Evolutionary conservation across 2,888 invertebrate genomes (phyloP).

Genomic region (Lasiommata megera): DNA sequence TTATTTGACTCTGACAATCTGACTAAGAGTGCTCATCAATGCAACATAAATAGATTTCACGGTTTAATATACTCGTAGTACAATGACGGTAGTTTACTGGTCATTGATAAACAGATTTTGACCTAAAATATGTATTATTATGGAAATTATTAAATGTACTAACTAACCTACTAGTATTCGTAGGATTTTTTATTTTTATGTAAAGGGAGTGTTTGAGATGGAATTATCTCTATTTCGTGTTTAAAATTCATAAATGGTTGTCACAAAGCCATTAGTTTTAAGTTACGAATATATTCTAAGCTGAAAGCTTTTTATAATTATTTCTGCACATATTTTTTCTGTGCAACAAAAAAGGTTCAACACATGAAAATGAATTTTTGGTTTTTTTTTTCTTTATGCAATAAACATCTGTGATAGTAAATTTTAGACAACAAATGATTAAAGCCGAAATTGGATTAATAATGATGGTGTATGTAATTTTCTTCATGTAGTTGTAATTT

Average conservation of each 20-base stretch:
- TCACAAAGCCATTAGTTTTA: constrained; percentile 61
- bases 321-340: constrained; percentile 18
- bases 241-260: constrained; percentile 26
- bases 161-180: constrained; percentile 22
- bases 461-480: constrained; percentile 30
- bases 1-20: background rate
- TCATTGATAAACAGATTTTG: constrained; percentile 7
- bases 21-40: too few relatives aligned
- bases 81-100: constrained; percentile 24
- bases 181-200: constrained; percentile 16
- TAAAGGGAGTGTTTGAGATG: constrained; percentile 13
- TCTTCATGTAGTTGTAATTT: constrained; percentile 28
- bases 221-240: constrained; percentile 2
- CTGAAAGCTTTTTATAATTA: constrained; percentile 43
- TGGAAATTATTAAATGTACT: constrained; percentile 18
- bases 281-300: constrained; percentile 36
- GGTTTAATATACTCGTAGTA: too few relatives aligned
- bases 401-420: constrained; percentile 74
- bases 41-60: too few relatives aligned
- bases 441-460: constrained; percentile 41
- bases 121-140: constrained; percentile 12
- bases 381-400: constrained; percentile 49
- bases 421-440: constrained; percentile 41
- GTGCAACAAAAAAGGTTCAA: background rate
- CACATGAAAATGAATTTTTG: constrained; percentile 1